Percentiles rank a stretch among this genome's conserved stretches.
These are phyloP conservation scores for Erethizon dorsatum DNA, from an alignment of 2,797 vertebrate species.

Conservation along the genomic window DNA sequence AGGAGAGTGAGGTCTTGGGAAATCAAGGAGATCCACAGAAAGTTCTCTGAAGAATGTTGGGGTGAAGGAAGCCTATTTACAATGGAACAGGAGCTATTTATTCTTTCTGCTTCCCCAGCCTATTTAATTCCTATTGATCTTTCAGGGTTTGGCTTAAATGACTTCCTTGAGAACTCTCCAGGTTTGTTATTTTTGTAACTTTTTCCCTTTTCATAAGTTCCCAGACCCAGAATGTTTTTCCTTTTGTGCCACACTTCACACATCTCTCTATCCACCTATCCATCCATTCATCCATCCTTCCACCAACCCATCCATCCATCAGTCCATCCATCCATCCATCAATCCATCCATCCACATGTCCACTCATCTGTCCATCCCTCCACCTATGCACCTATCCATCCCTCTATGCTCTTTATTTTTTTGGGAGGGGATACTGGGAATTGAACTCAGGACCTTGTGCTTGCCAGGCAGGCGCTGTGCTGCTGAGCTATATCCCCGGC, in stretches of 20 bases:
- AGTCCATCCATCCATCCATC: not conserved
- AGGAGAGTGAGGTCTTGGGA: not conserved
- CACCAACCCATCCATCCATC: not conserved
- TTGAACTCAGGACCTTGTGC: too few relatives aligned
- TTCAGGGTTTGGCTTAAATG: not conserved
- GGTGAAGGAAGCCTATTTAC: not conserved
- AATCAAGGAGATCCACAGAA: too few relatives aligned
- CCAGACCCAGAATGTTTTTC: not conserved
- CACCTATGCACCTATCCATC: not conserved
- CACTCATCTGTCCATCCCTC: not conserved
- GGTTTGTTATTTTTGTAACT: not conserved
- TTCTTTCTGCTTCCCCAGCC: not conserved
- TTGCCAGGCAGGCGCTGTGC: too few relatives aligned
- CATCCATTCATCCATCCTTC: not conserved
- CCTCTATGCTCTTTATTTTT: too few relatives aligned
- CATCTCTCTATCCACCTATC: not conserved
- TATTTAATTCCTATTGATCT: not conserved
- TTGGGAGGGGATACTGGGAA: too few relatives aligned
- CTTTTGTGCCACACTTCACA: not conserved
- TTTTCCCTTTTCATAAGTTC: not conserved
- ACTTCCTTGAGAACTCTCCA: not conserved
- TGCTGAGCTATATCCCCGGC: too few relatives aligned
- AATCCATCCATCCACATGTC: not conserved
- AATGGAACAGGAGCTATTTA: fast-evolving
- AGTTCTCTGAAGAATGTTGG: not conserved